These are phyloP conservation scores for Strigamia crassipes DNA, from an alignment of 2,888 invertebrate species.

Conservation along the genomic window DNA sequence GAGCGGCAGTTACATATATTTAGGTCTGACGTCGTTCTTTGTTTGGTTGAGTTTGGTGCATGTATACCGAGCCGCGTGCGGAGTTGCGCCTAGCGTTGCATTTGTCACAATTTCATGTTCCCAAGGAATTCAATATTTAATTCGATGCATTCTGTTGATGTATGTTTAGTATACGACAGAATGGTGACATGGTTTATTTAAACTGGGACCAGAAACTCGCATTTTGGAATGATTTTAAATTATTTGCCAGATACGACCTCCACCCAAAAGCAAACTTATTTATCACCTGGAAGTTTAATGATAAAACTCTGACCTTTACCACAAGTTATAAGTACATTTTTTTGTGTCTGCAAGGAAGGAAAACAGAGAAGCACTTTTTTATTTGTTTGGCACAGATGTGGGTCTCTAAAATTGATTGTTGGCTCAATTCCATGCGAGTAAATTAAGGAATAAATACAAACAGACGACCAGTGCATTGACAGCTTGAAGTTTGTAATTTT, in stretches of 20 bases:
- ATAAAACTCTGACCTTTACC: constrained; percentile 29
- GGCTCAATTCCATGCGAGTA: constrained; percentile 15
- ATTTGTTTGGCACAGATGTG: constrained; percentile 23
- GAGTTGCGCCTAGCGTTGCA: not conserved
- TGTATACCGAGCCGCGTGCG: constrained; percentile 12
- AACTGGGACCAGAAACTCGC: not conserved
- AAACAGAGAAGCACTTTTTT: not conserved
- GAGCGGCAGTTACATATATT: constrained; percentile 45
- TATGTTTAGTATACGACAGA: not conserved
- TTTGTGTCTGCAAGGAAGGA: constrained; percentile 18
- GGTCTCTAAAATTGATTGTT: constrained; percentile 14
- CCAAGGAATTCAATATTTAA: constrained; percentile 12
- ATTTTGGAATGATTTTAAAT: not conserved
- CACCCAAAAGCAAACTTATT: constrained; percentile 34
- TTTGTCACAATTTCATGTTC: not conserved
- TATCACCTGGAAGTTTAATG: constrained; percentile 38
- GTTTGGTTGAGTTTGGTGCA: constrained; percentile 38
- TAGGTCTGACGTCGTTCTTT: constrained; percentile 44
- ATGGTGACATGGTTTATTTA: too few relatives aligned
- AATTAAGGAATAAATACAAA: not conserved
- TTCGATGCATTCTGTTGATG: constrained; percentile 4
- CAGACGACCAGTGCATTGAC: not conserved
- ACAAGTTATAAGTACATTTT: not conserved
- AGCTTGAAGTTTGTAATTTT: not conserved
- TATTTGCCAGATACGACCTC: not conserved